Evolutionary conservation across 2,888 invertebrate species (phyloP), one percentile per base, ranked within the genome.

Genomic region (Iphiclides podalirius): DNA sequence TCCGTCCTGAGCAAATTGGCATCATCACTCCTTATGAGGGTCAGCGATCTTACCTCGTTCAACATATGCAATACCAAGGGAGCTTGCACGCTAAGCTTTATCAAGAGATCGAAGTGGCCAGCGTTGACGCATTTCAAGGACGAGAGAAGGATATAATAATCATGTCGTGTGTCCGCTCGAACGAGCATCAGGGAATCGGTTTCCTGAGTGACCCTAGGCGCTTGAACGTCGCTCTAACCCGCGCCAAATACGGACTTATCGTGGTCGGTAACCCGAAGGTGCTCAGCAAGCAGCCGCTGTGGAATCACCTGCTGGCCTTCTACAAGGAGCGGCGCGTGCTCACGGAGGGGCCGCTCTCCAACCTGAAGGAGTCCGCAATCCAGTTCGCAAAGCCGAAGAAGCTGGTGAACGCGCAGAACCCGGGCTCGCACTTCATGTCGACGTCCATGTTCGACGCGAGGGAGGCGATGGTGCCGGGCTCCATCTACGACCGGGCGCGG

Each of bases 251-350:
- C 80, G 98, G 98, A 9, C 95, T 98, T 36, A 98, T 99, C 58
- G 97, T 99, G 55, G 98, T 99, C 45, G 99, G 99, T 44, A 99
- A 99, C 85, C 99, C 99, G 0, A 99, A 99, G 82, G 98, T 99
- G 11, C 90, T 99, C 1, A 97, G 98, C 4, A 98, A 98, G 85
- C 99, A 99, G 86, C 97, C 97, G 0, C 90, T 99, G 1, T 99
- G 99, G 99, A 98, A 99, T 79, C 98, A 99, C 72, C 90, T 99
- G 62, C 90, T 99, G 53, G 97, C 96, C 34, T 98, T 98, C 76
- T 99, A 98, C 89, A 99, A 99, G 77, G 99, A 99, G 75, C 96
- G 98, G 57, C 96, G 97, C 73, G 96, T 97, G 31, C 89, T 99
- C 12, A 98, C 99, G 3, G 99, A 99, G 82, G 99, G 99, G 0